phyloP scores from a whole-genome alignment of 2,797 vertebrate species.

The Peromyscus attwateri region DNA sequence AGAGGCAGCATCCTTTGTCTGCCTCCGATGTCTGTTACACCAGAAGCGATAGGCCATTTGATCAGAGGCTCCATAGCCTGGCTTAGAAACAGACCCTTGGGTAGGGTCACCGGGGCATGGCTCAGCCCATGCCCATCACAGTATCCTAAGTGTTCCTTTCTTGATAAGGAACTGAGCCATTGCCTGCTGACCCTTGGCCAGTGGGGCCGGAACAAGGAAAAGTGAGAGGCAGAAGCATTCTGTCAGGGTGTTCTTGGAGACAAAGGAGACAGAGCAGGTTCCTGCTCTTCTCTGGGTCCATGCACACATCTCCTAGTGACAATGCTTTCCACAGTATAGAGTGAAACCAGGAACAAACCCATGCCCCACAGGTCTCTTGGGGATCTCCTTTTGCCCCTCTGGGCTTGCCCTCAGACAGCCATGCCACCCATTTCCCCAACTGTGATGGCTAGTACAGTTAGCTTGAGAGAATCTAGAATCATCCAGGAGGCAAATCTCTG shows the following conservation, averaged over 20 bases:
- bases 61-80: not conserved
- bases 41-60: not conserved
- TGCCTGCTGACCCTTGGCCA: not conserved
- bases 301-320: not conserved
- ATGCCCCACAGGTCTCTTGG: rapidly evolving
- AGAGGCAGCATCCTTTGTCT: not conserved
- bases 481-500: not conserved
- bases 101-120: no score
- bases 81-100: not conserved
- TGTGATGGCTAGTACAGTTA: not conserved
- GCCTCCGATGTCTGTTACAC: no score
- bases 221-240: rapidly evolving
- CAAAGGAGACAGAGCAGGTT: not conserved
- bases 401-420: not conserved
- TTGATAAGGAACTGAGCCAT: not conserved
- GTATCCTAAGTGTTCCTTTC: not conserved
- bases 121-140: rapidly evolving
- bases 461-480: no score
- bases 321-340: not conserved
- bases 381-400: not conserved
- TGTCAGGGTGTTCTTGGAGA: rapidly evolving
- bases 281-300: rapidly evolving
- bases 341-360: not conserved
- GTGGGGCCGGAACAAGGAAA: not conserved
- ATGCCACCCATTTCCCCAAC: not conserved